phyloP scores from a whole-genome alignment of 2,113 vertebrate species.

The Laticauda colubrina region DNA sequence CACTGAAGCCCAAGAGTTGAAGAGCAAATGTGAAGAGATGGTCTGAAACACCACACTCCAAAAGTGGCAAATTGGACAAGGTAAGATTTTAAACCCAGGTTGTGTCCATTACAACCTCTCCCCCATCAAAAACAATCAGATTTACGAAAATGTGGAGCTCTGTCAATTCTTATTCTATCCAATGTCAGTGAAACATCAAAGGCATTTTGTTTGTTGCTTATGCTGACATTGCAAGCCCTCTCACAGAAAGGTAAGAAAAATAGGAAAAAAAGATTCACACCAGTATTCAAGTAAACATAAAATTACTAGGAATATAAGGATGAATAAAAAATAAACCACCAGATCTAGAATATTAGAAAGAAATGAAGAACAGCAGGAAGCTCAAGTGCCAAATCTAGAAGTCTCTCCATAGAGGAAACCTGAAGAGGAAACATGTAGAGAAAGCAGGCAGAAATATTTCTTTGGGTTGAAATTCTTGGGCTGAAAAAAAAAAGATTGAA shows the following conservation, averaged over 20 bases:
- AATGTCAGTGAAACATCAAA: not conserved
- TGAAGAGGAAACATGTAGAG: not conserved
- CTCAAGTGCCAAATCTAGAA: not conserved
- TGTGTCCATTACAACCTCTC: not conserved
- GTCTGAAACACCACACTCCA: not conserved
- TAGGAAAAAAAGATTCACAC: not conserved
- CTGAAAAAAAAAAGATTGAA: not conserved
- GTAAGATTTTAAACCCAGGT: not conserved
- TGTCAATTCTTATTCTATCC: not conserved
- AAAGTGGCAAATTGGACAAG: not conserved
- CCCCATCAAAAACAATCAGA: not conserved
- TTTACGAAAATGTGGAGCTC: not conserved
- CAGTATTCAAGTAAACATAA: not conserved
- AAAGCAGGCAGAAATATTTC: not conserved
- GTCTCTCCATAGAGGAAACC: not conserved
- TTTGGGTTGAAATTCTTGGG: not conserved
- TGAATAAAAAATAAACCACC: not conserved
- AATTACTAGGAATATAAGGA: not conserved
- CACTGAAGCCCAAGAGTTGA: not conserved
- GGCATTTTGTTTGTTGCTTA: not conserved
- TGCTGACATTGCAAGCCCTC: not conserved
- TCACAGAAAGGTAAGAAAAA: not conserved
- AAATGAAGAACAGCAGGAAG: not conserved
- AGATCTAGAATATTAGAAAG: not conserved
- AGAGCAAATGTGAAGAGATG: not conserved